phyloP scores from a whole-genome alignment of 1,140 invertebrate genomes.

The Magallana ariakensis region DNA sequence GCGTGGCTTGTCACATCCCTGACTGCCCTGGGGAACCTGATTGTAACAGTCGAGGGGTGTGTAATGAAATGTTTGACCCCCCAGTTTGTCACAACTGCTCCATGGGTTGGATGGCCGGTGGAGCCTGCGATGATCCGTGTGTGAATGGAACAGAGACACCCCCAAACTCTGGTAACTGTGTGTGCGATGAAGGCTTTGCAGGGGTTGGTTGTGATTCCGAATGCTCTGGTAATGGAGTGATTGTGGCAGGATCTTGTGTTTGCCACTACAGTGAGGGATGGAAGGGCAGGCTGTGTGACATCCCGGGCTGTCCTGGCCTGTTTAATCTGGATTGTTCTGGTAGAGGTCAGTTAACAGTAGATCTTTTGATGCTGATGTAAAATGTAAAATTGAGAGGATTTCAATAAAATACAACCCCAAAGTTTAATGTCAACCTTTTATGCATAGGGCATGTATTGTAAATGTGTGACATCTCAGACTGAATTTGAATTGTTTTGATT shows the following conservation, averaged over 20 bases:
- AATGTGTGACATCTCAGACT: background rate
- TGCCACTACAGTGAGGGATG: conserved; percentile 72
- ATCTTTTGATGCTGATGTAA: background rate
- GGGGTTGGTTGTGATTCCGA: conserved; percentile 73
- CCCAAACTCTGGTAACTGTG: conserved; percentile 65
- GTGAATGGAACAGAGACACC: conserved; percentile 68
- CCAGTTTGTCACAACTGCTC: conserved; percentile 68
- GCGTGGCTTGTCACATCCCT: conserved; percentile 69
- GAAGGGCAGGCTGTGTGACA: conserved; percentile 72
- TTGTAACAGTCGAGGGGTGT: conserved; percentile 66
- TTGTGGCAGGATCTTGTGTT: conserved; percentile 62
- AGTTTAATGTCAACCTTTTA: too few relatives aligned
- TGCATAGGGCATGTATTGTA: too few relatives aligned
- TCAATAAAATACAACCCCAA: too few relatives aligned
- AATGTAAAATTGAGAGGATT: too few relatives aligned
- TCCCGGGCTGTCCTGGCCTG: conserved; percentile 72
- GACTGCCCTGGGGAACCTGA: conserved; percentile 73
- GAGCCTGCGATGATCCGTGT: conserved; percentile 71
- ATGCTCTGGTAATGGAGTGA: conserved; percentile 70
- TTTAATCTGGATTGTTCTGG: conserved; percentile 69
- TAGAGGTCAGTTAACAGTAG: conserved; percentile 60
- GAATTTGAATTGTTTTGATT: background rate
- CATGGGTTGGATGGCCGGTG: conserved; percentile 68
- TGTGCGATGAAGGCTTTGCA: conserved; percentile 70
- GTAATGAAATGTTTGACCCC: conserved; percentile 63